A percentile compares a stretch with the other conserved stretches of the same genome.
Evolutionary conservation across 2,888 invertebrate species (phyloP).

Genomic region (Bursaphelenchus okinawaensis): DNA sequence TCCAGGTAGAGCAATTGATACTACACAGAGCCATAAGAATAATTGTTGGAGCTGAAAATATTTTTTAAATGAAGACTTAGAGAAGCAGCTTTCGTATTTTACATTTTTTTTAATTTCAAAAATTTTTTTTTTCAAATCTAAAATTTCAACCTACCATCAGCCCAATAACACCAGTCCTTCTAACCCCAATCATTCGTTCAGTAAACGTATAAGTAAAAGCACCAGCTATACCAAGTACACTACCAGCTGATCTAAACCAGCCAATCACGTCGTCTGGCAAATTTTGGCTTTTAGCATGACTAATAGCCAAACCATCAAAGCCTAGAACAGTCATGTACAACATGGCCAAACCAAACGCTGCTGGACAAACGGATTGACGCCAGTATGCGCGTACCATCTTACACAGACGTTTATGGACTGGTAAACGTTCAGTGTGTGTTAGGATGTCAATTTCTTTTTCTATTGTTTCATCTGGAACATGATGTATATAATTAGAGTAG

Average conservation of each 20-base stretch:
- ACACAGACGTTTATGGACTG: background rate
- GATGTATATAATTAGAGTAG: too few species aligned
- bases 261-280: constrained; percentile 34
- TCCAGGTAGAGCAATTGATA: constrained; percentile 44
- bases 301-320: constrained; percentile 40
- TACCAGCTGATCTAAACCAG: constrained; percentile 34
- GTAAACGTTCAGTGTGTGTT: background rate
- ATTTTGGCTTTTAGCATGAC: constrained; percentile 1
- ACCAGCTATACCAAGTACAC: constrained; percentile 36
- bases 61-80: background rate
- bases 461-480: background rate
- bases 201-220: constrained; percentile 29
- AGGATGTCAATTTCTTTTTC: constrained; percentile 11
- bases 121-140: too few species aligned
- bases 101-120: too few species aligned
- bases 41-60: constrained; percentile 41
- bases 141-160: constrained; percentile 27
- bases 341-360: constrained; percentile 44
- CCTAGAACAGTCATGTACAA: constrained; percentile 53
- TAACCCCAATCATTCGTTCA: constrained; percentile 34
- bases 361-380: constrained; percentile 35
- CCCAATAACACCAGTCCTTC: constrained; percentile 40
- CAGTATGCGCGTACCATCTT: constrained; percentile 12
- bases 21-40: constrained; percentile 37
- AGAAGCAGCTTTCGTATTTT: too few species aligned